phyloP scores from a whole-genome alignment of 2,797 vertebrate genomes.

The Melanotaenia trifasciata region DNA sequence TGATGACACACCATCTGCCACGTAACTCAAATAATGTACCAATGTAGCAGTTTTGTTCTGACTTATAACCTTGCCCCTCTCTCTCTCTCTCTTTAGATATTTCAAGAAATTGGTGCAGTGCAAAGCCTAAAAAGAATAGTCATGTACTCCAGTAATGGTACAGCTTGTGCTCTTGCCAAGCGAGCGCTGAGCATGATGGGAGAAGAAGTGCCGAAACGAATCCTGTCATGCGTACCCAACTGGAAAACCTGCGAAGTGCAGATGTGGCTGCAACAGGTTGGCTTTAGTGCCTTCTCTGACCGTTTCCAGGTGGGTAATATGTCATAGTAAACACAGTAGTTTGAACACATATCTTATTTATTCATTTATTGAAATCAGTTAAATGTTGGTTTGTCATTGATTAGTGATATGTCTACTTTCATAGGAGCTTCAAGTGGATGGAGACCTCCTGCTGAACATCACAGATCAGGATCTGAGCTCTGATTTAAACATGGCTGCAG shows the following conservation, averaged over 20 bases:
- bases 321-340: background rate
- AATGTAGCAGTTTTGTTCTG: constrained; percentile 8
- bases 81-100: constrained; percentile 83
- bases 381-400: background rate
- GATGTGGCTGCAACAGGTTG: constrained; percentile 95
- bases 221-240: constrained; percentile 91
- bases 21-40: background rate
- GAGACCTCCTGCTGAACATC: constrained; percentile 92
- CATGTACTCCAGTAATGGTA: constrained; percentile 94
- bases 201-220: constrained; percentile 91
- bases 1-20: background rate
- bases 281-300: constrained; percentile 88
- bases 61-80: background rate
- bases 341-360: background rate
- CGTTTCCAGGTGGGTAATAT: constrained; percentile 87
- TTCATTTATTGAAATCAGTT: background rate
- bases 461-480: constrained; percentile 88
- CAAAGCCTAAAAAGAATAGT: constrained; percentile 95
- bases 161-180: constrained; percentile 90
- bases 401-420: background rate
- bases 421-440: constrained; percentile 95
- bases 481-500: constrained; percentile 90
- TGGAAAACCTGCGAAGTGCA: constrained; percentile 96
- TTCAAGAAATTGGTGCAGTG: constrained; percentile 94
- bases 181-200: constrained; percentile 89